These are phyloP conservation scores for Drosophila borealis DNA, from an alignment of 2,888 invertebrate species.

Conservation along the genomic window DNA sequence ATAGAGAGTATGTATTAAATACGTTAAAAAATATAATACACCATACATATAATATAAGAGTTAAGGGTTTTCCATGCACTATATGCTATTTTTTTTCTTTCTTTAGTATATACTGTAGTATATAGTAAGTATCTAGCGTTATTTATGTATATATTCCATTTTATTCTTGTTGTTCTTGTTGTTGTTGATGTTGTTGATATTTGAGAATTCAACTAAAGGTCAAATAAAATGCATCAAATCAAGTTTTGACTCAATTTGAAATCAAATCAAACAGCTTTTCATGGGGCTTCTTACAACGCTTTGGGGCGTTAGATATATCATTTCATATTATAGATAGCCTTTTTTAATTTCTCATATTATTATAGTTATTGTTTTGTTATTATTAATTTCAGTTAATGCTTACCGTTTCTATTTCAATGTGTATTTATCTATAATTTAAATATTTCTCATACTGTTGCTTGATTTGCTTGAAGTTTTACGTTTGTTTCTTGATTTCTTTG, in stretches of 20 bases:
- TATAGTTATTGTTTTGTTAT: conserved; percentile 32
- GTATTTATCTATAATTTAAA: conserved; percentile 64
- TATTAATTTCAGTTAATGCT: conserved; percentile 48
- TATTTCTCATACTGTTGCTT: conserved; percentile 55
- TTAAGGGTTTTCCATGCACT: conserved; percentile 64
- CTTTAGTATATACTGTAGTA: conserved; percentile 34
- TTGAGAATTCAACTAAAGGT: conserved; percentile 65
- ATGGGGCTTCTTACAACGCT: conserved; percentile 45
- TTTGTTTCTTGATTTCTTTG: conserved; percentile 58
- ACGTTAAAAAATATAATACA: conserved; percentile 80
- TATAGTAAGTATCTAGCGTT: conserved; percentile 35
- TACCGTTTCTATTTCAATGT: conserved; percentile 67
- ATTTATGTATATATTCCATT: conserved; percentile 37
- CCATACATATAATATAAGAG: conserved; percentile 78
- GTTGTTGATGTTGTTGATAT: conserved; percentile 52
- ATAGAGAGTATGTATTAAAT: conserved; percentile 75
- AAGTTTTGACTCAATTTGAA: conserved; percentile 32
- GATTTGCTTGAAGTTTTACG: conserved; percentile 47
- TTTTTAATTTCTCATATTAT: conserved; percentile 32
- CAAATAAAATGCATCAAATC: conserved; percentile 44
- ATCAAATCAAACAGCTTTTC: conserved; percentile 54
- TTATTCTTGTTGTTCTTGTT: conserved; percentile 22
- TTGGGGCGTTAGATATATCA: conserved; percentile 8
- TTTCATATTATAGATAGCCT: conserved; percentile 18
- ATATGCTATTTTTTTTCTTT: conserved; percentile 55